Evolutionary conservation across 1,140 invertebrate species (phyloP).

Genomic region (Contarinia nasturtii): DNA sequence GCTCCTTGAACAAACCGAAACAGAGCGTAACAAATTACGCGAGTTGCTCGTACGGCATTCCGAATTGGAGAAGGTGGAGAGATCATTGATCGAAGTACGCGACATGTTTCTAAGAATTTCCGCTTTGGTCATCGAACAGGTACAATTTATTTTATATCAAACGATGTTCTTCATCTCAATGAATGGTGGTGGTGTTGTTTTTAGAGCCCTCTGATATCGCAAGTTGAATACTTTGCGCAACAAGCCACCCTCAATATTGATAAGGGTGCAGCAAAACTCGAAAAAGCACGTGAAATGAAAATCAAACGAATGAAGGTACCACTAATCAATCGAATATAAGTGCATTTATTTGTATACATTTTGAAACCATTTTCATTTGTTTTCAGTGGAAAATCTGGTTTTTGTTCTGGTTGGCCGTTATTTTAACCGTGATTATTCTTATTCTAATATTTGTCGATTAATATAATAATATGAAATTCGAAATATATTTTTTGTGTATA

Average conservation of each 20-base stretch:
- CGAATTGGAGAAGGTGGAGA: constrained; percentile 19
- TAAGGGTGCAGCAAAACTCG: constrained; percentile 16
- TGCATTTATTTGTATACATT: not conserved
- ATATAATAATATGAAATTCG: not conserved
- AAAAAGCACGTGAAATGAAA: constrained; percentile 16
- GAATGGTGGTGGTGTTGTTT: not conserved
- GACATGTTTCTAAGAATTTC: constrained; percentile 21
- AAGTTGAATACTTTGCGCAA: constrained; percentile 22
- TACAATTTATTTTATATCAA: not conserved
- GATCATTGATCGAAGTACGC: constrained; percentile 22
- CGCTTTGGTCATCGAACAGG: constrained; percentile 20
- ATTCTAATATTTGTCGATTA: not conserved
- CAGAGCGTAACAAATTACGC: constrained; percentile 15
- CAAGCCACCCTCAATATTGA: constrained; percentile 17
- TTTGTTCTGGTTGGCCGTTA: not conserved
- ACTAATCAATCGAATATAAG: not conserved
- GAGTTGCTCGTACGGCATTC: constrained; percentile 20
- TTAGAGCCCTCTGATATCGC: constrained; percentile 17
- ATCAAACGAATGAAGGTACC: constrained; percentile 19
- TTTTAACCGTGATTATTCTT: not conserved
- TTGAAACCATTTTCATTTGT: not conserved
- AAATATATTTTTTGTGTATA: not conserved
- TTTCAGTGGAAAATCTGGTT: not conserved
- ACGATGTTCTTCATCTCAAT: not conserved
- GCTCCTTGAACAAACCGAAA: constrained; percentile 22